A percentile compares a stretch with the other conserved stretches of the same genome.
Evolutionary conservation across 2,888 invertebrate genomes (phyloP).

Genomic region (Poecilus cupreus): DNA sequence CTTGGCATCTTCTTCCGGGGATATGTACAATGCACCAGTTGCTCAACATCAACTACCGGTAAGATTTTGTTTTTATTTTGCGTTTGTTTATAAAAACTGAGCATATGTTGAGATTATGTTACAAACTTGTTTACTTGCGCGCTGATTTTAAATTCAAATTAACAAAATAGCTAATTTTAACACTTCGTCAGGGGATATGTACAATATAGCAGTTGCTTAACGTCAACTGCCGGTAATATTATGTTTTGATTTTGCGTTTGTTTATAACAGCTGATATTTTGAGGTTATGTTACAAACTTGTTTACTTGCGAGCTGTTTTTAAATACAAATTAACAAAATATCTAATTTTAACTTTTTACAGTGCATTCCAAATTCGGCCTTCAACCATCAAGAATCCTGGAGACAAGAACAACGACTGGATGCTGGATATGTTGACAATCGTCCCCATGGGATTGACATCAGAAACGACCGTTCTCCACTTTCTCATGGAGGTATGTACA

Average conservation of each 20-base stretch:
- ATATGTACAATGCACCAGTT: slow-evolving; percentile 1
- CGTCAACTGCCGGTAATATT: slow-evolving; percentile 48
- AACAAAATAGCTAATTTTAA: not conserved
- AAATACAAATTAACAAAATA: not conserved
- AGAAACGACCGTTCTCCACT: slow-evolving; percentile 34
- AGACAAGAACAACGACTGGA: slow-evolving; percentile 44
- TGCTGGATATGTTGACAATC: not conserved
- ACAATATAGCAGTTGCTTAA: not conserved
- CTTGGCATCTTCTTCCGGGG: slow-evolving; percentile 6
- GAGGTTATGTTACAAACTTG: not conserved
- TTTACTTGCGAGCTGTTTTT: not conserved
- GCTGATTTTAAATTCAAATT: not conserved
- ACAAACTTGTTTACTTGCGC: not conserved
- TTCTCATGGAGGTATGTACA: slow-evolving; percentile 33
- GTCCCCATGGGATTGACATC: slow-evolving; percentile 24
- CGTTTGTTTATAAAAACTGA: not conserved
- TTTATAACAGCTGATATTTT: not conserved
- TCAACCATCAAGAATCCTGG: slow-evolving; percentile 41
- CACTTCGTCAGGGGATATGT: slow-evolving; percentile 1
- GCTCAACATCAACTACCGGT: slow-evolving; percentile 43
- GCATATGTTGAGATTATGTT: not conserved
- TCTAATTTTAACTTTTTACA: slow-evolving; percentile 3
- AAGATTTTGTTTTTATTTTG: no score
- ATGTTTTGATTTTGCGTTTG: not conserved
- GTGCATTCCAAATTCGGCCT: slow-evolving; percentile 35